These are phyloP conservation scores for Hyposmocoma kahamanoa DNA, from an alignment of 1,140 invertebrate genomes.

Conservation along the genomic window DNA sequence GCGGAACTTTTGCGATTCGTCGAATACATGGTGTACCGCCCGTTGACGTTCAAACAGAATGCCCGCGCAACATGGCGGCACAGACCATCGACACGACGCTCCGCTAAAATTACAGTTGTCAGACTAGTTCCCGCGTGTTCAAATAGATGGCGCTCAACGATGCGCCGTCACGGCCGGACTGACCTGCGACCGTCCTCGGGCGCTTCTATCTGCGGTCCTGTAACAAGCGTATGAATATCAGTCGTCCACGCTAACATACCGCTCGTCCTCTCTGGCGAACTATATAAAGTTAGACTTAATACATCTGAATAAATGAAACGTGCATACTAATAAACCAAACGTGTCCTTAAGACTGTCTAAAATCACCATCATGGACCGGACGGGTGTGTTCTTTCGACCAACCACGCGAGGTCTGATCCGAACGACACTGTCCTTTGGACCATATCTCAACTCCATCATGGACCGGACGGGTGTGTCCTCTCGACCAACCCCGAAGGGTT, in stretches of 20 bases:
- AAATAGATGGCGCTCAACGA: too few relatives aligned
- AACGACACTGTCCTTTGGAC: not conserved
- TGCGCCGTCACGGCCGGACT: slow-evolving; percentile 10
- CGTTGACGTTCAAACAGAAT: too few relatives aligned
- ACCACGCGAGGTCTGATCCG: not conserved
- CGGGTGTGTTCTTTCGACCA: slow-evolving; percentile 5
- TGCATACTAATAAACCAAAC: too few relatives aligned
- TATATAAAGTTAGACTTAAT: too few relatives aligned
- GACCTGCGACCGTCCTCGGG: slow-evolving; percentile 10
- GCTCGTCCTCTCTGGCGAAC: slow-evolving; percentile 6
- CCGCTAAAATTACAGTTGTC: too few relatives aligned
- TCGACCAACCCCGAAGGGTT: not conserved
- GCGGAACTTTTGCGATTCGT: too few relatives aligned
- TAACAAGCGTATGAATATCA: not conserved
- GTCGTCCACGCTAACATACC: not conserved
- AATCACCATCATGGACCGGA: not conserved
- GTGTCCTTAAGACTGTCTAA: not conserved
- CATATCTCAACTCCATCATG: not conserved
- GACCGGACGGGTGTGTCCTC: slow-evolving; percentile 2
- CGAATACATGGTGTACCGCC: too few relatives aligned
- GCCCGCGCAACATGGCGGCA: too few relatives aligned
- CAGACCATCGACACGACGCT: too few relatives aligned
- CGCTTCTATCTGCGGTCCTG: slow-evolving; percentile 2
- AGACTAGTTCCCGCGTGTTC: too few relatives aligned
- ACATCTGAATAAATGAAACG: too few relatives aligned